Evolutionary conservation across 2,888 invertebrate species (phyloP), one percentile per base, ranked within the genome.

Genomic region (Merodon equestris): DNA sequence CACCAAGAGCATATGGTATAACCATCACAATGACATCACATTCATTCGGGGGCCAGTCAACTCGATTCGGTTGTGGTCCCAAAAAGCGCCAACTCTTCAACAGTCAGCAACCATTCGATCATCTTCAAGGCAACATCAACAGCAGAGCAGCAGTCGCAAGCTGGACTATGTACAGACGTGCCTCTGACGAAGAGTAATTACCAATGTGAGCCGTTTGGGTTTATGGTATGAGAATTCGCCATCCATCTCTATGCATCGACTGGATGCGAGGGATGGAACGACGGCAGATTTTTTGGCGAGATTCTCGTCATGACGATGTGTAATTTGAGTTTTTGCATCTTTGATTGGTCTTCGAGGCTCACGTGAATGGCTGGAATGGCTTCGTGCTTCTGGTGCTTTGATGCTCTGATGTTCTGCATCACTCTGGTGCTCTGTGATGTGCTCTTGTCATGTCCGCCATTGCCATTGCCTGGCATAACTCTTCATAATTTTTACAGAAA

Each of bases 11-110:
- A 66, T n/a, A n/a, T n/a, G n/a, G n/a, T n/a, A n/a, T 56, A n/a
- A 48, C 53, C 58, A 63, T 56, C 63, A 57, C 75, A 79, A 74
- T 79, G 79, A 79, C 79, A 27, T 27, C n/a, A 79, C 68, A 79
- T 79, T 79, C 73, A 63, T 68, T 66, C 63, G 73, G 79, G 79
- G 73, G 79, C n/a, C 79, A 79, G 63, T 79, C 79, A 79, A 79
- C 74, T 70, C 68, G 14, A 63, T 61, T 40, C 17, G 7, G 17
- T 14, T 38, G 5, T 19, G 54, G 77, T 57, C 50, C 73, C 77
- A 61, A 73, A 77, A 72, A 67, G 77, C n/a, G n/a, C 77, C 77
- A 67, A 72, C 77, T 72, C 72, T 67, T 74, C 63, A 60, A 77
- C 72, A 67, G 56, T 61, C 73, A 67, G 51, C 61, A 58, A 79